Evolutionary conservation across 2,113 vertebrate genomes (phyloP).

Genomic region (Nothocercus nigrocapillus): DNA sequence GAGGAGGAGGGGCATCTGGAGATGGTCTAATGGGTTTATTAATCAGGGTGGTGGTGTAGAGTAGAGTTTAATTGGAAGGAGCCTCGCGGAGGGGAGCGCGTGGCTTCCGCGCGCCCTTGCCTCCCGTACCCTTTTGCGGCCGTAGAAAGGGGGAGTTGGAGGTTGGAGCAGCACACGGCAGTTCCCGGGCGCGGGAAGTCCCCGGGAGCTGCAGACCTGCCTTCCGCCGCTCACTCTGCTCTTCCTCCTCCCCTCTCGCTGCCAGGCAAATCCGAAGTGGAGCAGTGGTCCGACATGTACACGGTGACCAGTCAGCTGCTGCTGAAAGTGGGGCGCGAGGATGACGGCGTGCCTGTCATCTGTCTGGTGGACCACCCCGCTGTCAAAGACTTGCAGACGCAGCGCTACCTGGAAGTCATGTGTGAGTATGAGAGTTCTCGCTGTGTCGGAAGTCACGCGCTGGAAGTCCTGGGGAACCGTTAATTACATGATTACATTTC

Average conservation of each 20-base stretch:
- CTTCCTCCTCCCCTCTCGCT: neutral
- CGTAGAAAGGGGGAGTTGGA: rapidly evolving
- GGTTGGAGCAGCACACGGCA: rapidly evolving
- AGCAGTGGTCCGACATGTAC: constrained; percentile 94
- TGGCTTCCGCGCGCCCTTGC: neutral
- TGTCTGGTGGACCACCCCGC: constrained; percentile 96
- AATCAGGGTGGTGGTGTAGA: rapidly evolving
- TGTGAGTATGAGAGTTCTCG: constrained; percentile 84
- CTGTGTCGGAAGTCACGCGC: rapidly evolving
- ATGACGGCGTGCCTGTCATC: constrained; percentile 92
- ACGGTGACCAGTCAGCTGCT: constrained; percentile 91
- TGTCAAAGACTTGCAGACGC: constrained; percentile 92
- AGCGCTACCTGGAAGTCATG: constrained; percentile 93
- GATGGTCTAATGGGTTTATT: neutral
- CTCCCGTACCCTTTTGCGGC: neutral
- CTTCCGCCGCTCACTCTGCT: neutral
- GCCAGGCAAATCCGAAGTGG: constrained; percentile 86
- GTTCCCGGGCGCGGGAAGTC: rapidly evolving
- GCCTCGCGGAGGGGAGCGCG: rapidly evolving
- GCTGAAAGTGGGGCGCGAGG: constrained; percentile 91
- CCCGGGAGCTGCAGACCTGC: neutral
- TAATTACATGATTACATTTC: neutral
- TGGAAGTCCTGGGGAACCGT: neutral
- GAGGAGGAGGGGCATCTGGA: constrained; percentile 43
- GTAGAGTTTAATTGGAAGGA: neutral